These are phyloP conservation scores for Caenorhabditis sp. DNA, from an alignment of 2,888 invertebrate species.

Conservation along the genomic window DNA sequence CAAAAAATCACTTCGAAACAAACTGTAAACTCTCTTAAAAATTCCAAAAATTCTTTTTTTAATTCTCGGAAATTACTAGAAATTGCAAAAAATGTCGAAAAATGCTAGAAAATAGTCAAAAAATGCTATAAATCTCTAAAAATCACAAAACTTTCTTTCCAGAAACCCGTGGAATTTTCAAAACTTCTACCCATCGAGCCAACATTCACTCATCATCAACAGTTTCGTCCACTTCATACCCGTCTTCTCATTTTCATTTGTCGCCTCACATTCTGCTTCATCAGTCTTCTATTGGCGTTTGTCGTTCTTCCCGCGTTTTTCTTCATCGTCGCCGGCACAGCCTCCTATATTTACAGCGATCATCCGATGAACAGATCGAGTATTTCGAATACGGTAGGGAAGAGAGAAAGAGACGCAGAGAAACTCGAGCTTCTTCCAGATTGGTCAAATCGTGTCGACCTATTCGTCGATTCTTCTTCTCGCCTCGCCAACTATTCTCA, in stretches of 20 bases:
- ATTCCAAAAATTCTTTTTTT: too few relatives aligned
- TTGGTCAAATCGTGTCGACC: conserved; percentile 36
- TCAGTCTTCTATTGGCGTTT: conserved; percentile 12
- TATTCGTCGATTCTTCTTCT: conserved; percentile 42
- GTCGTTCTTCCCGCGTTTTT: conserved; percentile 32
- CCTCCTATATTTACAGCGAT: conserved; percentile 45
- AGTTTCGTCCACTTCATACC: conserved; percentile 15
- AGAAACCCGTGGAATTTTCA: not conserved
- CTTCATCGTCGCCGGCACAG: conserved; percentile 33
- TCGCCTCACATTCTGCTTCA: conserved; percentile 20
- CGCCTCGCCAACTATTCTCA: conserved; percentile 33
- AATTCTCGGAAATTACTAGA: too few relatives aligned
- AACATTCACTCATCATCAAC: not conserved
- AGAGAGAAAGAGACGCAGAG: not conserved
- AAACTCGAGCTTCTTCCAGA: conserved; percentile 18
- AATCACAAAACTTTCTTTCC: not conserved
- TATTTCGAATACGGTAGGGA: conserved; percentile 41
- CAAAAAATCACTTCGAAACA: too few relatives aligned
- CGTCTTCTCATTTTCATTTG: conserved; percentile 28
- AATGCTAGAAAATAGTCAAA: too few relatives aligned
- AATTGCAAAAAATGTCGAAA: too few relatives aligned
- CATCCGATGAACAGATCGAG: conserved; percentile 51
- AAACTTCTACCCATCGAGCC: not conserved
- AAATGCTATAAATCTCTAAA: too few relatives aligned
- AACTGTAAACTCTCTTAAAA: too few relatives aligned